phyloP scores from a whole-genome alignment of 2,888 invertebrate species.

The Crossocerus cetratus region DNA sequence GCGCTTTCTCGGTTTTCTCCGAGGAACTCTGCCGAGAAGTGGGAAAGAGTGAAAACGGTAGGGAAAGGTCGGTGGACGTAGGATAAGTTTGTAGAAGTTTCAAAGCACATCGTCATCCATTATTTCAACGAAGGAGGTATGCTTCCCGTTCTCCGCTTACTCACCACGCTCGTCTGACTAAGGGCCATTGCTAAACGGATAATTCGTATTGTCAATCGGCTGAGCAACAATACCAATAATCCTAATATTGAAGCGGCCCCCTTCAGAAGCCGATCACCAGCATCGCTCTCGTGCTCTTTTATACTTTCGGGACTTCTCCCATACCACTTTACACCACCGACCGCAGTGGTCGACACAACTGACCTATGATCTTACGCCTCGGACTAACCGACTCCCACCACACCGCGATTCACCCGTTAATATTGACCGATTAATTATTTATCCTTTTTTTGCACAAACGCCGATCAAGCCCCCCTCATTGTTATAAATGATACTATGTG shows the following conservation, averaged over 20 bases:
- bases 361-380: conserved; percentile 1
- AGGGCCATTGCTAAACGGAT: conserved; percentile 80
- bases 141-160: conserved; percentile 62
- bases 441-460: background rate
- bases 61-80: background rate
- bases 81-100: conserved; percentile 6
- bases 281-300: conserved; percentile 75
- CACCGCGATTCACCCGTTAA: background rate
- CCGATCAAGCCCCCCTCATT: background rate
- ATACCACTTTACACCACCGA: conserved; percentile 47
- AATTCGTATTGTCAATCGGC: conserved; percentile 73
- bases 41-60: background rate
- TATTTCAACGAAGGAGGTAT: conserved; percentile 47
- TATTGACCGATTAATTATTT: background rate
- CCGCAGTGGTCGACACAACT: conserved; percentile 50
- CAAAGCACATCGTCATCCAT: conserved; percentile 29
- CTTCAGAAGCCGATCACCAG: conserved; percentile 70
- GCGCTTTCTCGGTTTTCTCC: background rate
- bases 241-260: conserved; percentile 67
- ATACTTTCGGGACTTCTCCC: conserved; percentile 74
- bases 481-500: background rate
- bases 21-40: no score
- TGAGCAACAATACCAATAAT: conserved; percentile 73
- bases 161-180: conserved; percentile 85
- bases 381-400: background rate